These are phyloP conservation scores for Hemicentrotus pulcherrimus DNA, from an alignment of 35 echinoderm and acorn worm genomes.

Conservation along the genomic window DNA sequence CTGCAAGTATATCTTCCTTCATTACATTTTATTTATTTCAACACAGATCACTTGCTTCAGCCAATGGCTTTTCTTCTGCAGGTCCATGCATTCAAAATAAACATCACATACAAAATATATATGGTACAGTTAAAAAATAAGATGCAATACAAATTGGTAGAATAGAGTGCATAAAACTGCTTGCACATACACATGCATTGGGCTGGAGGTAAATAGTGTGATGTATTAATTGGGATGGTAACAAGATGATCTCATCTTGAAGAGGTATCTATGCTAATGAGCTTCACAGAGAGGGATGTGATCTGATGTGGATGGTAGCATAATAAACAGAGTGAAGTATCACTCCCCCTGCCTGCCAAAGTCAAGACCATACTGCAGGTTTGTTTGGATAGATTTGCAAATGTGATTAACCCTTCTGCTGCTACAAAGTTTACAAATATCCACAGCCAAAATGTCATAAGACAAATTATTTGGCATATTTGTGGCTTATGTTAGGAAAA, in stretches of 20 bases:
- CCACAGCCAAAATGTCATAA: not conserved
- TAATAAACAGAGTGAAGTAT: not conserved
- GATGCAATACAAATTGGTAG: not conserved
- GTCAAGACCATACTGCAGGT: not conserved
- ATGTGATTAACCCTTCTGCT: not conserved
- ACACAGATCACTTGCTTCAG: too few relatives aligned
- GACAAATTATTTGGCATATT: too few relatives aligned
- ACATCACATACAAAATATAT: too few relatives aligned
- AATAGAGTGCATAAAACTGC: not conserved
- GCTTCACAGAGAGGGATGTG: not conserved
- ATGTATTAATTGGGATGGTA: not conserved
- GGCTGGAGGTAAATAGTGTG: not conserved
- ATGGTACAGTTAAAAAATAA: too few relatives aligned
- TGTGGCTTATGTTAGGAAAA: too few relatives aligned
- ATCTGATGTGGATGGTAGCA: not conserved
- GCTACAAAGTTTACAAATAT: not conserved
- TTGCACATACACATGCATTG: not conserved
- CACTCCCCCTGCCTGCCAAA: not conserved
- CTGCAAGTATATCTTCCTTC: too few relatives aligned
- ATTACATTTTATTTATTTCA: too few relatives aligned
- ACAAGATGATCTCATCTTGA: not conserved
- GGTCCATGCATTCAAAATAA: too few relatives aligned
- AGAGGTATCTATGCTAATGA: slow-evolving; percentile 23
- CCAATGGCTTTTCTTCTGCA: too few relatives aligned
- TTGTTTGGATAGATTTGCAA: not conserved